Evolutionary conservation across 23 tunicate species (phyloP).

Genomic region (Styela clava): DNA sequence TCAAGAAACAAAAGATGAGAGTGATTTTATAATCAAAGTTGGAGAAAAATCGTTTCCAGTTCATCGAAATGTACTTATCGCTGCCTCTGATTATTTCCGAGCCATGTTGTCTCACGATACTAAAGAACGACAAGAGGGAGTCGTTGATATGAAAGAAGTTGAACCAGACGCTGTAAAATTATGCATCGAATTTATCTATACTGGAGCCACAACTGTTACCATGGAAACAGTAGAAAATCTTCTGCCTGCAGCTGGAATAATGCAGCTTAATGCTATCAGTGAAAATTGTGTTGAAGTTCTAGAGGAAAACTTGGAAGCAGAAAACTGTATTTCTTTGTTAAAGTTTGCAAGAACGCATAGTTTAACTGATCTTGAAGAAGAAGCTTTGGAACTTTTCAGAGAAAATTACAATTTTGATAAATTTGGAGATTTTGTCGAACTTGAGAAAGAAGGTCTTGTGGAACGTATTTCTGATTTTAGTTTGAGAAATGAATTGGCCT

Average conservation of each 20-base stretch:
- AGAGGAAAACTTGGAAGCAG: background rate
- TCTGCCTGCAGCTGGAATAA: background rate
- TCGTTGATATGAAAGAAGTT: background rate
- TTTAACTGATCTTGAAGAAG: background rate
- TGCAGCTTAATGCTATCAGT: background rate
- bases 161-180: background rate
- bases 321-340: background rate
- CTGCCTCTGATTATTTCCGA: background rate
- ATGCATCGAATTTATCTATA: background rate
- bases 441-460: background rate
- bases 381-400: background rate
- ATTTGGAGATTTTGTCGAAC: background rate
- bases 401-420: background rate
- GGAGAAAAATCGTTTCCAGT: background rate
- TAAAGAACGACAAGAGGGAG: background rate
- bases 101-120: background rate
- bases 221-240: background rate
- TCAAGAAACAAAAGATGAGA: background rate
- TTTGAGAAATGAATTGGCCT: background rate
- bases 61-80: background rate
- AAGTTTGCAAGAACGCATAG: background rate
- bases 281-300: background rate
- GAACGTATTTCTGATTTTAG: background rate
- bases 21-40: background rate
- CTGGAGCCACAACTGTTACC: background rate